Percentiles rank a stretch among this genome's conserved stretches.
phyloP scores from a whole-genome alignment of 2,113 vertebrate species.

The Aptenodytes patagonicus region DNA sequence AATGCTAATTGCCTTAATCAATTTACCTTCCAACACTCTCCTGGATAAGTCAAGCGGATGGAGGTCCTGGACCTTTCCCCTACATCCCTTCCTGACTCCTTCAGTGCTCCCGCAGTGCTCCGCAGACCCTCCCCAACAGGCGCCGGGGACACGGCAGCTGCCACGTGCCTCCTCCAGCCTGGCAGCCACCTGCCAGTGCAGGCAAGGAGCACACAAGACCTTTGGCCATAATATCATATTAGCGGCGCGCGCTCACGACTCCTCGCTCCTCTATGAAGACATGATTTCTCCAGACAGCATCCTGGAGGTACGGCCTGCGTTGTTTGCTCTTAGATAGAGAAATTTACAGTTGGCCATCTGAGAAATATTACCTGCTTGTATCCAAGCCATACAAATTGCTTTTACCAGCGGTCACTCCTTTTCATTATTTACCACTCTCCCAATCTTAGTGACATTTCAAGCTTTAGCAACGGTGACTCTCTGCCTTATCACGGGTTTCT shows the following conservation, averaged over 20 bases:
- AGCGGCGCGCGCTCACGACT: neutral
- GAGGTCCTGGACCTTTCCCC: neutral
- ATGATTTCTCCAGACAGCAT: neutral
- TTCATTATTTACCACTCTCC: constrained; percentile 6
- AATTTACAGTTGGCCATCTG: constrained; percentile 33
- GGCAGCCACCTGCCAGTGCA: neutral
- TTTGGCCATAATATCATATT: neutral
- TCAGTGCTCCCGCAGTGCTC: accelerated
- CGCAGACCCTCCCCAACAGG: neutral
- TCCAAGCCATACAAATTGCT: constrained; percentile 36
- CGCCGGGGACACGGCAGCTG: neutral
- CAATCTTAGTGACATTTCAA: neutral
- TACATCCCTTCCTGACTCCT: neutral
- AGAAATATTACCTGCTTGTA: constrained; percentile 21
- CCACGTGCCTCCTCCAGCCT: neutral
- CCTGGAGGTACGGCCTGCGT: neutral
- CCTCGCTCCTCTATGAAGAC: neutral
- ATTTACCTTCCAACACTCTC: neutral
- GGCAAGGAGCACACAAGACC: neutral
- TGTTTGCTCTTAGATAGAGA: constrained; percentile 29
- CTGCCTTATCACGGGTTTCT: neutral
- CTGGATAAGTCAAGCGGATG: accelerated
- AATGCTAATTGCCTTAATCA: neutral
- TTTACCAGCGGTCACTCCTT: constrained; percentile 6
- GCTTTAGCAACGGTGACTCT: neutral